Base-by-base conservation (phyloP, 2,888 invertebrate genomes). In the Artemia sinica region DNA sequence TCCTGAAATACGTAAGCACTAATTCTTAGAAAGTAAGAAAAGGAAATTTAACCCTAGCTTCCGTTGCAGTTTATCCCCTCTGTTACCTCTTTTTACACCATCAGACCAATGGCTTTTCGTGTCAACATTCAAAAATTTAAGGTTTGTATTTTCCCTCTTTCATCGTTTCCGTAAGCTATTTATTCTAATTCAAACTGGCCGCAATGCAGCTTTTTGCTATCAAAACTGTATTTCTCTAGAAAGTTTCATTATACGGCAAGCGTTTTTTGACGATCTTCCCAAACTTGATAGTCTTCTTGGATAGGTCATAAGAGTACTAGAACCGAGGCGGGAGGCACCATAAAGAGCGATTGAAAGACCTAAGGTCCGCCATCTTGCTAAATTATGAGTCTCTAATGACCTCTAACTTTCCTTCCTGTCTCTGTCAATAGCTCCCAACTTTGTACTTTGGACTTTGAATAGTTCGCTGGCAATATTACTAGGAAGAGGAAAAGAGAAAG, bases 391-490 rank as follows among this genome's bases (percentile, higher is more conserved):
- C 63, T 28, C 63, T 58, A 58, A 58, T 28, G 63, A 58, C 63
- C 63, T 11, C 63, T 58, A 58, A 58, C 63, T 58, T 11, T 28
- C 28, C 9, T 58, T 28, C 63, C 63, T 58, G 63, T 58, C 63
- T 18, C 14, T 58, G 63, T 58, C 63, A 58, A 58, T 58, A 58
- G 63, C 63, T 58, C 63, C 63, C 63, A 58, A 58, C 63, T 58
- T 58, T 58, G 63, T 58, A 58, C 63, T 58, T 58, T n/a, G 63
- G 28, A 58, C 63, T 58, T n/a, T n/a, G 41, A 41, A 41, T 41
- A 41, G 41, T 41, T 41, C 41, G 41, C 41, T 41, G 41, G 41
- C 41, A 41, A 41, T 41, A 41, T 41, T 41, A 41, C 41, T 41
- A 5, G 41, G 41, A 41, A 41, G 41, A 41, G 41, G 41, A 41